Percentiles rank a stretch among this genome's conserved stretches.
Conservation (phyloP, 2,113 vertebrate species). For the Brienomyrus brachyistius region DNA sequence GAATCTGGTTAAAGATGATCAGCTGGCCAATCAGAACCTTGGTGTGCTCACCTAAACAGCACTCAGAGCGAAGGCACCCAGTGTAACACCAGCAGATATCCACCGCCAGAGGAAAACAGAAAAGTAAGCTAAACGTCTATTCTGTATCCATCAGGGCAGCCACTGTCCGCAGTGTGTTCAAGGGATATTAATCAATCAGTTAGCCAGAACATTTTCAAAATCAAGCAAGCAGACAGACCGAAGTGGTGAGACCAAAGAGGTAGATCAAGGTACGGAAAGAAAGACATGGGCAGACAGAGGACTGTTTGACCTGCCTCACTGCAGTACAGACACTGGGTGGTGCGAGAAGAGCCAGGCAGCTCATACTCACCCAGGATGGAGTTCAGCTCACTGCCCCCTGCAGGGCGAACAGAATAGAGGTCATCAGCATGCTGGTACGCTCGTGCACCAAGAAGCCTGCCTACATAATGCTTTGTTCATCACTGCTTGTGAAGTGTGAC, state of each 20-base stretch:
- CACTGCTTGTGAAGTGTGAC: background rate
- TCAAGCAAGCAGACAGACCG: background rate
- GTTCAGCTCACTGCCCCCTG: conserved; percentile 63
- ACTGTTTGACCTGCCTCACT: background rate
- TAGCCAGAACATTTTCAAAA: background rate
- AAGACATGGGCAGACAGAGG: background rate
- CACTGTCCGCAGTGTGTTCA: background rate
- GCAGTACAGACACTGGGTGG: background rate
- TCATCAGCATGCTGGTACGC: background rate
- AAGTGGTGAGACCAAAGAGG: background rate
- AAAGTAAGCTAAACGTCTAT: background rate
- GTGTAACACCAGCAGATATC: background rate
- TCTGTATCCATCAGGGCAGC: background rate
- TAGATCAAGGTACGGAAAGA: background rate
- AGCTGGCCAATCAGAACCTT: conserved; percentile 72
- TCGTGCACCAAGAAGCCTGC: background rate
- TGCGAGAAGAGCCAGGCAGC: background rate
- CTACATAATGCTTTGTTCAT: background rate
- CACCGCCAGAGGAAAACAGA: background rate
- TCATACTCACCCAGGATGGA: conserved; percentile 69
- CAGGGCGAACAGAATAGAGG: conserved; percentile 20
- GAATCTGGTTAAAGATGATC: conserved; percentile 72
- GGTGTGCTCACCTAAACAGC: conserved; percentile 70
- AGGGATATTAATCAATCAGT: background rate
- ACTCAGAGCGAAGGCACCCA: background rate